A percentile compares a stretch with the other conserved stretches of the same genome.
These are phyloP conservation scores for Arvicanthis niloticus DNA, from an alignment of 2,113 vertebrate species.

Conservation along the genomic window DNA sequence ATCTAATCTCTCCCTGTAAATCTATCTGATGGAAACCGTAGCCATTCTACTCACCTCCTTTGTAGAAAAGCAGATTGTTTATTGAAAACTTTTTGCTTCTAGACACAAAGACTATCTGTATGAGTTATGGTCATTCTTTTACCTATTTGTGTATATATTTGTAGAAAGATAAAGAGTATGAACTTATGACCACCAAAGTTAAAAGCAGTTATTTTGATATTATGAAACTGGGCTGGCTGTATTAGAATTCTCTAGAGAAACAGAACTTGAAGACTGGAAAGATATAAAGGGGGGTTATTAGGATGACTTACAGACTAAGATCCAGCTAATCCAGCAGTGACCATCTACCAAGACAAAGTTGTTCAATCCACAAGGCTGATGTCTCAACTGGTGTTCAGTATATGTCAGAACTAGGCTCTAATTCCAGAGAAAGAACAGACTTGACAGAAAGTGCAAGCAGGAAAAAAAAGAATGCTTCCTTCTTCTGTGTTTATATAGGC, in stretches of 20 bases:
- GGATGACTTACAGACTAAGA: background rate
- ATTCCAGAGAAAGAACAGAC: background rate
- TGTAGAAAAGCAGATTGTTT: background rate
- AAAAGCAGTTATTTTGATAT: background rate
- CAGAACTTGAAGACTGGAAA: background rate
- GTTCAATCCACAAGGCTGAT: background rate
- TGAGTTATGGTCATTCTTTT: background rate
- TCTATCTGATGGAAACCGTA: background rate
- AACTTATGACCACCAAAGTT: background rate
- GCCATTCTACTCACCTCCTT: background rate
- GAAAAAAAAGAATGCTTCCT: background rate
- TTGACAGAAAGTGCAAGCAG: background rate
- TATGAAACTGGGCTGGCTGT: background rate
- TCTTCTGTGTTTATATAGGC: background rate
- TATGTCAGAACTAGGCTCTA: background rate
- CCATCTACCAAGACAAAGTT: background rate
- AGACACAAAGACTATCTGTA: background rate
- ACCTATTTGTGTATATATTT: background rate
- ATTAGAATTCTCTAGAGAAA: background rate
- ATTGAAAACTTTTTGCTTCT: background rate
- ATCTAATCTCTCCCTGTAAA: background rate
- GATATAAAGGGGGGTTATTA: background rate
- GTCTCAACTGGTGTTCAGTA: background rate
- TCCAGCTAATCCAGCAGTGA: background rate
- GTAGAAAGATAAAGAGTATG: background rate